Base-by-base conservation (phyloP, 2,113 vertebrate genomes). In the Aviceda subcristata region DNA sequence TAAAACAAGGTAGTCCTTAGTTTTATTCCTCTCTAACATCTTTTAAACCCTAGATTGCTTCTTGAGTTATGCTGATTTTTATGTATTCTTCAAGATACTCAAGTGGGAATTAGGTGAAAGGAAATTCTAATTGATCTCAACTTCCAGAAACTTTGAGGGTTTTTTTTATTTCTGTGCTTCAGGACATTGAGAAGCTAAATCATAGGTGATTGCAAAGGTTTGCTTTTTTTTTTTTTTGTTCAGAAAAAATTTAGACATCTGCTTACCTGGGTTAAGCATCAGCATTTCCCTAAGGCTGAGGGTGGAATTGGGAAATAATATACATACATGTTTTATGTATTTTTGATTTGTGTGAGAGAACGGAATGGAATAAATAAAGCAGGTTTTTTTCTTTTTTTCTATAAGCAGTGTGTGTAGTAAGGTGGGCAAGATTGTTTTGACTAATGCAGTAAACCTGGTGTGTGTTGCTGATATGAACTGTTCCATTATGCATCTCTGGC, bases 121-220 rank as follows among this genome's bases (percentile, higher is more conserved):
- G 96, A 97, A 96, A 94, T 97, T 82, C 59, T 96, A 92, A 95
- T 96, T 97, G 75, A 63, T 98, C 82, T 97, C 75, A 96, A 84
- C 90, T 97, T 62, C 57, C 76, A 93, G 92, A 95, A 68, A 94
- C 72, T 11, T 55, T 92, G 51, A n/a, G 26, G 51, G 9, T 1
- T 29, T 66, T 84, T 96, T 97, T 93, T 90, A 97, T 96, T 98
- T 91, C 89, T 94, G 22, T 94, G 91, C 83, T 95, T 97, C 36
- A 77, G 86, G 90, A 74, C 77, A 45, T 51, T 89, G 81, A 81
- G 95, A 97, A 95, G 80, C 83, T 74, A 92, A 95, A 92, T 90
- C 82, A 41, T 92, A 97, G 94, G 63, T 80, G 85, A 97, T 97
- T 92, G 92, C 85, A 96, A 96, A 97, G 48, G 39, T 86, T 67